Conservation (phyloP, 2,888 invertebrate species). For the Norana najaformis region DNA sequence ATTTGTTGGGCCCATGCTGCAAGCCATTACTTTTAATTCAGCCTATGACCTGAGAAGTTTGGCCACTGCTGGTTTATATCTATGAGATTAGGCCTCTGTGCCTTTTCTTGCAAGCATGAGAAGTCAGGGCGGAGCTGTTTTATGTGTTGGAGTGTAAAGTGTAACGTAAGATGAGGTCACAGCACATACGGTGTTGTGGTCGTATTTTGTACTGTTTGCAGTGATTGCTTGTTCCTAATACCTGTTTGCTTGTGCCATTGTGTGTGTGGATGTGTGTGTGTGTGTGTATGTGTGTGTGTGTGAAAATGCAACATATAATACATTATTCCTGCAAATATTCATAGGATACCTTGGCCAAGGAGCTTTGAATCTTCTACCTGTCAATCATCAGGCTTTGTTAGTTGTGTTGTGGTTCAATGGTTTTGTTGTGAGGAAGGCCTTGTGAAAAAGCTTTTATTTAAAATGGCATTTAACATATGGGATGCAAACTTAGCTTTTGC, state of each 20-base stretch:
- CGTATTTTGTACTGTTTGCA: background rate
- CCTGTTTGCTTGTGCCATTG: background rate
- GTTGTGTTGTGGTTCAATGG: background rate
- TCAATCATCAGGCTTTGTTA: background rate
- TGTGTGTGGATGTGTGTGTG: background rate
- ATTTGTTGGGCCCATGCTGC: no score
- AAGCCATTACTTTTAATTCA: no score
- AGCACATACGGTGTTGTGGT: background rate
- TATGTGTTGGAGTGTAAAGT: background rate
- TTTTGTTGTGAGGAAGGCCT: no score
- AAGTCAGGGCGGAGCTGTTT: no score
- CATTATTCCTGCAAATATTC: background rate
- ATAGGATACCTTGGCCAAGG: background rate
- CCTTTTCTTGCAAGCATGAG: background rate
- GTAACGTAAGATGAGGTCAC: no score
- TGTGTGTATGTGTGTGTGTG: background rate
- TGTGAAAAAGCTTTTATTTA: background rate
- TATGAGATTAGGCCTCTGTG: background rate
- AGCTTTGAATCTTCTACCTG: no score
- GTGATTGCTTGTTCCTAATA: background rate
- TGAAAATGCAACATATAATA: conserved; percentile 5
- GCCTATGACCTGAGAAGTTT: no score
- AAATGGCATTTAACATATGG: background rate
- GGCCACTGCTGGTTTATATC: no score
- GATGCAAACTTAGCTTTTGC: background rate